Evolutionary conservation across 2,797 vertebrate species (phyloP), one percentile per base, ranked within the genome.

Genomic region (Merluccius polli): DNA sequence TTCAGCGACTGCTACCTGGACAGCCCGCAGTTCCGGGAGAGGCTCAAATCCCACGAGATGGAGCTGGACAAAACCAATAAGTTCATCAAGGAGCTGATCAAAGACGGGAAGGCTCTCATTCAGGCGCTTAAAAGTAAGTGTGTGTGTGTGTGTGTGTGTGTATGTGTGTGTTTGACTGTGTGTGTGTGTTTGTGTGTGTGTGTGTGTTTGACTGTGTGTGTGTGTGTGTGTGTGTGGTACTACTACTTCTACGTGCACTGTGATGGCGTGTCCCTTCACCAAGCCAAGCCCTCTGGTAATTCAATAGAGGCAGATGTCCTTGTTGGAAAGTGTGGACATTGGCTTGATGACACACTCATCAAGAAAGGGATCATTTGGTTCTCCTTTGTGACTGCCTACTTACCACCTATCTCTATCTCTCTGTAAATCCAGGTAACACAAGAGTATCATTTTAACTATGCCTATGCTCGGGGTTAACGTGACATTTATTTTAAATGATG

Each of bases 71-170:
- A 94, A 82, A 95, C 94, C 79, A 95, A 94, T 85, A 95, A 95
- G 90, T 95, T 95, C 88, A 95, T 95, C 91, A 95, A 95, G 85
- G 94, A 95, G 89, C 92, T 95, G 70, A 94, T 95, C n/a, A 95
- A 95, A 75, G 94, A 95, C 71, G 94, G 94, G 7, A 95, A 93
- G 79, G 92, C 93, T 33, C 89, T 95, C 59, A 91, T 95, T 84
- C 93, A 93, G 85, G 92, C 94, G 70, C 75, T 95, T 71, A 95
- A 94, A 90, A 92, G 94, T 95, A 90, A 93, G 94, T 89, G 35
- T 24, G 70, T 38, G n/a, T 41, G 8, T n/a, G 72, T 32, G 41
- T n/a, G 72, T 73, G 72, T 73, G 72, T 73, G 72, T 73, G 72
- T 73, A 16, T 48, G 38, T 59, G 72, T 59, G 38, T 73, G 72